phyloP scores from a whole-genome alignment of 2,797 vertebrate genomes.

The Hirundo rustica region DNA sequence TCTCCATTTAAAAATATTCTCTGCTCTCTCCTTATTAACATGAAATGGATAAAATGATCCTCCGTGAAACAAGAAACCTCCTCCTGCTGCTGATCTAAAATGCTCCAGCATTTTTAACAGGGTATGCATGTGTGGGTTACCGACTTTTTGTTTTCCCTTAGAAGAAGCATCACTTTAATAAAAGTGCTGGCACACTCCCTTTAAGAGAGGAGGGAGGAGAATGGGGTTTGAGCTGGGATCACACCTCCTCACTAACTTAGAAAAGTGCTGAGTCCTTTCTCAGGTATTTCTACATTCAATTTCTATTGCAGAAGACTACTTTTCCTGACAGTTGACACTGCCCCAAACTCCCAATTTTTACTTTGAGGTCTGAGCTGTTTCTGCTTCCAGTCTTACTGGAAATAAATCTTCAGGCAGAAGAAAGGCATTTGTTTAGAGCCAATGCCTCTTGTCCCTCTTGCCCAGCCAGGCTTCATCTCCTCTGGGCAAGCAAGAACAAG shows the following conservation, averaged over 20 bases:
- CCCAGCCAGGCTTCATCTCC: neutral
- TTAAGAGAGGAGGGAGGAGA: neutral
- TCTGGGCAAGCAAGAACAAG: neutral
- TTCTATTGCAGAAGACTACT: neutral
- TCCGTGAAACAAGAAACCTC: neutral
- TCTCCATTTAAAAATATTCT: neutral
- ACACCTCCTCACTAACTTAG: neutral
- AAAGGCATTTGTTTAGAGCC: neutral
- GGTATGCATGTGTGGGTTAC: neutral
- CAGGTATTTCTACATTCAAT: neutral
- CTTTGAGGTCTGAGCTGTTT: neutral
- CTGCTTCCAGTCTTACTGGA: neutral
- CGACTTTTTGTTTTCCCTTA: neutral
- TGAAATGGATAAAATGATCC: neutral
- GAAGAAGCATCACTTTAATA: neutral
- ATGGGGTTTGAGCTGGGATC: neutral
- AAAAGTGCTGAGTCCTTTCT: neutral
- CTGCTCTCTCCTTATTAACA: neutral
- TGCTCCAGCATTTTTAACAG: neutral
- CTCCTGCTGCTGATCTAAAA: neutral
- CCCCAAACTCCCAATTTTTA: neutral
- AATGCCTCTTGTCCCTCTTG: neutral
- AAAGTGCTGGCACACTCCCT: neutral
- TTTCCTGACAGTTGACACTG: neutral
- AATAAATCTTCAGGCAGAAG: neutral